Evolutionary conservation across 2,113 vertebrate genomes (phyloP), one percentile per base, ranked within the genome.

Genomic region (Brachypteracias leptosomus): DNA sequence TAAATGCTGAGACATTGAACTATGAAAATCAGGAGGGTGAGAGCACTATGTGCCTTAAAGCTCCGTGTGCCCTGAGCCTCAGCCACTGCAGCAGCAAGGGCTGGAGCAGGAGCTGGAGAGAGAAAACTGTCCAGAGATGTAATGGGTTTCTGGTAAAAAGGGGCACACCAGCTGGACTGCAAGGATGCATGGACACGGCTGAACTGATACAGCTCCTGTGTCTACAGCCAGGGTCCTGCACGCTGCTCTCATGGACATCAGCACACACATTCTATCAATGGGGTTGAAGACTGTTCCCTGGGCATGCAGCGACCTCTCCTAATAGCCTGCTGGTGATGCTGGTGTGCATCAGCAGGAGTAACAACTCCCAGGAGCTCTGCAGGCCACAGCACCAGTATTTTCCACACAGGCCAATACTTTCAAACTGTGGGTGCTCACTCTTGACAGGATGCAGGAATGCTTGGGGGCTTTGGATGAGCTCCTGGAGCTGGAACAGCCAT

Each of bases 391-490:
- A 73, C 59, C 88, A 51, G 35, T 52, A 46, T 76, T 66, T 68
- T 83, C 78, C 55, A 86, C 52, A 44, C 57, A 63, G 44, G 72
- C 93, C 92, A 90, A 59, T 71, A 36, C 65, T 71, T 90, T 63
- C 73, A 63, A 80, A 80, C 75, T 65, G 80, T 61, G 76, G 89
- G 80, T 85, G 52, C 89, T 90, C 80, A 89, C 82, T 90, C 96
- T 66, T 78, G 89, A 95, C 52, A 90, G 86, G 77, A 86, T 94
- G 84, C 61, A 35, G 65, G 76, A 95, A 42, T 51, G 95, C 96
- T 95, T 86, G 68, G 94, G 92, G 95, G 88, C 72, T 95, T 96
- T 90, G 93, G 89, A 96, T 89, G 58, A 76, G 49, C 72, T 95
- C 76, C 83, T 81, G 93, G 68, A 92, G 68, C 76, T 84, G 84